Base-by-base conservation (phyloP, 2,797 vertebrate genomes). In the Ambastaia sidthimunki region DNA sequence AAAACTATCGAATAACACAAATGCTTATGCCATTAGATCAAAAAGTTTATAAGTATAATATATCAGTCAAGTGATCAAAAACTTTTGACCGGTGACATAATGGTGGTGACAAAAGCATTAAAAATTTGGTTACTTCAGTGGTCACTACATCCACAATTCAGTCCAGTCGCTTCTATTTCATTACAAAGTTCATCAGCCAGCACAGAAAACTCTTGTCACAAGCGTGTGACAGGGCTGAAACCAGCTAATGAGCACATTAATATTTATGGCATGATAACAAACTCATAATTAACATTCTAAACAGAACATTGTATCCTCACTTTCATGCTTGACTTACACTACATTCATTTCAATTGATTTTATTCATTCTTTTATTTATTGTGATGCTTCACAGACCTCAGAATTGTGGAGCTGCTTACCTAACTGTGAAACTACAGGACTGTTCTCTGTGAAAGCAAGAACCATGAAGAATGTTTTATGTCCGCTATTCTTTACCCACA, bases 191-290 rank as follows among this genome's bases (percentile, higher is more conserved):
- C 73, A 72, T 78, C 76, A 77, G 70, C 82, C 16, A 34, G 80
- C 69, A 41, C 9, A n/a, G 59, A 70, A 73, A 44, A 67, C 52
- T 48, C 63, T 0, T 2, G 23, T 9, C 9, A 63, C 37, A 62
- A 70, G 60, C 12, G 41, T 10, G 41, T 59, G 57, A 48, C 47
- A 60, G 48, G 69, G 55, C 47, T 79, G 69, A 79, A 78, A 85
- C 68, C 75, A 76, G 54, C 75, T 84, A 84, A 82, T 74, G 69
- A 84, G 76, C 48, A 52, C 83, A 86, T 88, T 84, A 82, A 82
- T 87, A 86, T 87, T 85, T 85, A 83, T 83, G 19, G 47, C 65
- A 75, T 78, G 82, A 85, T 85, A 76, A 86, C 67, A 82, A 81
- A 85, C 65, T 63, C 67, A 78, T 80, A 83, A 86, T 87, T 84